Percentiles rank a stretch among this genome's conserved stretches.
These are phyloP conservation scores for Dreissena polymorpha DNA, from an alignment of 1,140 invertebrate genomes.

Conservation along the genomic window DNA sequence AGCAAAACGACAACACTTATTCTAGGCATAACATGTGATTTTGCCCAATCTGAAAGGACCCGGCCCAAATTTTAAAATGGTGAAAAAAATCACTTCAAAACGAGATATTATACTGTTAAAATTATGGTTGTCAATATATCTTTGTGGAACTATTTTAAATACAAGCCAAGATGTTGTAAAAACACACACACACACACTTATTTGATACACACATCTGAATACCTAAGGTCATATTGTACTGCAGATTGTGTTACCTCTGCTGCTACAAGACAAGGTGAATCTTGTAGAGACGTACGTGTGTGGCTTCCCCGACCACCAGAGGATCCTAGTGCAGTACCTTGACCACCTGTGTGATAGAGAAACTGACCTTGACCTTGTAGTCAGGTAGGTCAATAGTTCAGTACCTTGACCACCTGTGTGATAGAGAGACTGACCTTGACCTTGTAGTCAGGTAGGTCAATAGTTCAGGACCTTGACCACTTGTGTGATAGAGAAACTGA, in stretches of 20 bases:
- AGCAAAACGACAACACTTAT: too few relatives aligned
- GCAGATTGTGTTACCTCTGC: slow-evolving; percentile 84
- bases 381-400: slow-evolving; percentile 79
- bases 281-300: slow-evolving; percentile 85
- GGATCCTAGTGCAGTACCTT: slow-evolving; percentile 83
- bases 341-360: slow-evolving; percentile 79
- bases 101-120: too few relatives aligned
- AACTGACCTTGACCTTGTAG: slow-evolving; percentile 58
- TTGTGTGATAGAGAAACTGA: slow-evolving; percentile 66
- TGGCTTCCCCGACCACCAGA: slow-evolving; percentile 83
- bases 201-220: too few relatives aligned
- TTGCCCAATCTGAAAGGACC: too few relatives aligned
- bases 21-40: too few relatives aligned
- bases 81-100: too few relatives aligned
- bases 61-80: too few relatives aligned
- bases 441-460: slow-evolving; percentile 59
- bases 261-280: slow-evolving; percentile 87
- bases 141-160: too few relatives aligned
- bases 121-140: too few relatives aligned
- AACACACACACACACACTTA: too few relatives aligned
- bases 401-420: slow-evolving; percentile 82
- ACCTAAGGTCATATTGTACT: neutral
- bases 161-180: too few relatives aligned
- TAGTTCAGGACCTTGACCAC: slow-evolving; percentile 83
- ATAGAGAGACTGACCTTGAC: slow-evolving; percentile 58